These are phyloP conservation scores for Struthio camelus DNA, from an alignment of 2,113 vertebrate genomes.

Conservation along the genomic window DNA sequence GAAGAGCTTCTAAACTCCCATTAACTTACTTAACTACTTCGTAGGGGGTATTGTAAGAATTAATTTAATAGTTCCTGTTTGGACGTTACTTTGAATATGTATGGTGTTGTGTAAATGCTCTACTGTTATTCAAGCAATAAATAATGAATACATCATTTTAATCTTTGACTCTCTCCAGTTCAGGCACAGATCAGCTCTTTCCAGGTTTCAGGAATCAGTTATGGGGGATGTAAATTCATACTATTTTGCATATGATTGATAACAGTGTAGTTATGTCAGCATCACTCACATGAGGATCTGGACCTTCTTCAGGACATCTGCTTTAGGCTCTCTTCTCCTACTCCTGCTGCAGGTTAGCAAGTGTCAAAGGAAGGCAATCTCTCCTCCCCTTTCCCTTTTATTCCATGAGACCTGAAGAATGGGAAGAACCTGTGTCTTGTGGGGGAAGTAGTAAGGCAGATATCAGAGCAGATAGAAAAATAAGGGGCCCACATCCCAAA, in stretches of 20 bases:
- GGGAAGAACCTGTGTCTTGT: not conserved
- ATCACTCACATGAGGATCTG: not conserved
- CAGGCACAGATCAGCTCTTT: not conserved
- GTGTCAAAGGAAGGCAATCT: not conserved
- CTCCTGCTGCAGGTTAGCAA: not conserved
- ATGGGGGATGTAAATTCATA: not conserved
- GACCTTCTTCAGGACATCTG: not conserved
- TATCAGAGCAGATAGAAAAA: not conserved
- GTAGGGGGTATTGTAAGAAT: conserved; percentile 13
- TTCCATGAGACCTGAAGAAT: not conserved
- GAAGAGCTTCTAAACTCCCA: conserved; percentile 41
- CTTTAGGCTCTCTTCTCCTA: not conserved
- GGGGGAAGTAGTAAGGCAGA: not conserved
- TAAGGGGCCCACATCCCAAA: not conserved
- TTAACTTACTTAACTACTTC: conserved; percentile 54
- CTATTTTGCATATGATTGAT: not conserved
- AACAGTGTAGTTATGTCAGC: not conserved
- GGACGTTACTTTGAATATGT: conserved; percentile 33
- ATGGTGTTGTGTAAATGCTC: not conserved
- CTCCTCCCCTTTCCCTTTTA: not conserved
- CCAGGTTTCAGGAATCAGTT: not conserved
- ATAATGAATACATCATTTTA: not conserved
- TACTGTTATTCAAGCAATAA: not conserved
- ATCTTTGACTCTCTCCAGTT: not conserved
- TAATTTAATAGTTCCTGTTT: conserved; percentile 66